phyloP scores from a whole-genome alignment of 2,797 vertebrate genomes.

The Falco novaeseelandiae region DNA sequence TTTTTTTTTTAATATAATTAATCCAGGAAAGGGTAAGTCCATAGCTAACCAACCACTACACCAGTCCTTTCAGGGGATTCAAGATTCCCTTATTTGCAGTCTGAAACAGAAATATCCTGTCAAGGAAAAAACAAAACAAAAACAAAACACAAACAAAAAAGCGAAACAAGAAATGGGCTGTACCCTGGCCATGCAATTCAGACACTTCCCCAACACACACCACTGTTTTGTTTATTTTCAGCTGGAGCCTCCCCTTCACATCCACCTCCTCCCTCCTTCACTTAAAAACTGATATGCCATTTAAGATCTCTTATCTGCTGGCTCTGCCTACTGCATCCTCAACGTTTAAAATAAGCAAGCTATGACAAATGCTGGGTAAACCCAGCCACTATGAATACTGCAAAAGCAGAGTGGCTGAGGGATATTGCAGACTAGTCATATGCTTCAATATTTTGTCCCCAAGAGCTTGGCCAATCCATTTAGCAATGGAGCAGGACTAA shows the following conservation, averaged over 20 bases:
- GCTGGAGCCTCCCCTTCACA: conserved; percentile 11
- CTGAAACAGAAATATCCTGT: neutral
- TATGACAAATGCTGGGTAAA: neutral
- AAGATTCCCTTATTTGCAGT: neutral
- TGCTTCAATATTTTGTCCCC: conserved; percentile 35
- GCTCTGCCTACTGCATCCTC: conserved; percentile 34
- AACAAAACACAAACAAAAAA: neutral
- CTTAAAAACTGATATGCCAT: neutral
- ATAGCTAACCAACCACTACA: neutral
- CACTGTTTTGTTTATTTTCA: neutral
- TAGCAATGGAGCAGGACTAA: conserved; percentile 49
- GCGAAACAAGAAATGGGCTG: neutral
- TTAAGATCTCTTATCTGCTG: neutral
- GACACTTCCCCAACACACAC: neutral
- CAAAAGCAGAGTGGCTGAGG: neutral
- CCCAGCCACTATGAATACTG: neutral
- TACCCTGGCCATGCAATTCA: neutral
- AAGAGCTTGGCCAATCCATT: conserved; percentile 58
- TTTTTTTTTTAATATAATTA: neutral
- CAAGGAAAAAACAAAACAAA: neutral
- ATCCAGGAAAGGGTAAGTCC: neutral
- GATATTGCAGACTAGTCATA: neutral
- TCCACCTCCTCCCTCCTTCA: conserved; percentile 27
- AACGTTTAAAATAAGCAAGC: neutral
- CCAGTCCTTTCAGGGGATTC: neutral